phyloP scores from a whole-genome alignment of 1,140 invertebrate genomes.

The Agraylea sexmaculata region DNA sequence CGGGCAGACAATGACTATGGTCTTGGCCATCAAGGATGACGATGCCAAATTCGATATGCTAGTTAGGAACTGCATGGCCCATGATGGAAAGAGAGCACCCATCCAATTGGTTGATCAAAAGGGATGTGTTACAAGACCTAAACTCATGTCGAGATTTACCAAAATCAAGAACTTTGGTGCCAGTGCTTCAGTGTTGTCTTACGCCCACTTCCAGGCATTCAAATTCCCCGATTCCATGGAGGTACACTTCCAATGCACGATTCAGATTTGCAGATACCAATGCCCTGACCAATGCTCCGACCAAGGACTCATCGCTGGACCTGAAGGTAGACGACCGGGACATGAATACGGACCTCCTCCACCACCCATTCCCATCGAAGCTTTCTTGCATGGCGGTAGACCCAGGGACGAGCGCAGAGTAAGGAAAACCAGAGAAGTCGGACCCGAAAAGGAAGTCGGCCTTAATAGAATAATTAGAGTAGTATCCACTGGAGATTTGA shows the following conservation, averaged over 20 bases:
- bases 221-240: constrained; percentile 96
- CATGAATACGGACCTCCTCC: constrained; percentile 58
- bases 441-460: constrained; percentile 64
- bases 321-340: constrained; percentile 41
- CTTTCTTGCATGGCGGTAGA: constrained; percentile 49
- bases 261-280: constrained; percentile 86
- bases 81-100: constrained; percentile 87
- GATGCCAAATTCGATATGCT: constrained; percentile 95
- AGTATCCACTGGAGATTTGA: constrained; percentile 74
- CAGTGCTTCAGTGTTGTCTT: constrained; percentile 80
- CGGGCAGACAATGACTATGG: constrained; percentile 95
- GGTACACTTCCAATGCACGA: constrained; percentile 92
- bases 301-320: constrained; percentile 34
- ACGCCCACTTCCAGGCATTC: constrained; percentile 90
- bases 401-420: constrained; percentile 62
- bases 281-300: constrained; percentile 83
- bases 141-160: constrained; percentile 86
- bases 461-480: constrained; percentile 73
- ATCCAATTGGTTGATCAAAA: constrained; percentile 89
- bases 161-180: constrained; percentile 94
- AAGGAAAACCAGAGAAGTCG: constrained; percentile 48
- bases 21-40: constrained; percentile 89
- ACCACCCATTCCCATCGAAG: constrained; percentile 45
- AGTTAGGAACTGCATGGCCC: constrained; percentile 86
- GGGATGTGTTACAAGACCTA: constrained; percentile 83